Base-by-base conservation (phyloP, 1,140 invertebrate species). In the Drosophila orena region DNA sequence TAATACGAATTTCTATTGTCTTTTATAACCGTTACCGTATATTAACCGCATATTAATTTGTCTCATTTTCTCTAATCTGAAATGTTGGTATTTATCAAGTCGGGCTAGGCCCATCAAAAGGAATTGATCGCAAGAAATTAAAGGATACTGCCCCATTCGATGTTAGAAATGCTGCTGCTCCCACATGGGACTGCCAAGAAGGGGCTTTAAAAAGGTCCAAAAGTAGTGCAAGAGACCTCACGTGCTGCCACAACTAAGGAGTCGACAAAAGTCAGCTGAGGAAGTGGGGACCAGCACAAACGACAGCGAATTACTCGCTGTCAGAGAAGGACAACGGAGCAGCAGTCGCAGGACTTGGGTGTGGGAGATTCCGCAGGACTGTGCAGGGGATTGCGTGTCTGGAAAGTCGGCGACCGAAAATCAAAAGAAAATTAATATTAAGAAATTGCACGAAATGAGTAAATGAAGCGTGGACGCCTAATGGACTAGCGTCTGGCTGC, bases 371-470 rank as follows among this genome's bases (percentile, higher is more conserved):
- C 62, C 62, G 22, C 42, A 64, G 72, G 77, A 73, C 81, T 81
- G 52, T 71, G 65, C 54, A 27, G 59, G 42, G 62, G 62, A 72
- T 72, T 72, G 69, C 69, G 68, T 72, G 69, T 60, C 69, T 50
- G 47, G 38, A 40, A 86, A 75, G 55, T 61, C 83, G 59, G 50
- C 59, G 43, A 61, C 56, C 44, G 38, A 60, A 50, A 62, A 70
- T 68, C 43, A 47, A 61, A 55, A 42, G 70, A 89, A 84, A 88
- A 88, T 88, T 89, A 79, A 88, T 88, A 89, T 90, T 89, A 80
- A 74, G 84, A 84, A 84, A 89, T 84, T 89, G 84, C 79, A 89
- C 81, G 77, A 89, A 89, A 84, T 90, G 79, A 68, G 73, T 89
- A 89, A 89, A 89, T 89, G 84, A 89, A 89, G 85, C 84, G 84